Conservation (phyloP, 2,888 invertebrate species). For the Patella caerulea region DNA sequence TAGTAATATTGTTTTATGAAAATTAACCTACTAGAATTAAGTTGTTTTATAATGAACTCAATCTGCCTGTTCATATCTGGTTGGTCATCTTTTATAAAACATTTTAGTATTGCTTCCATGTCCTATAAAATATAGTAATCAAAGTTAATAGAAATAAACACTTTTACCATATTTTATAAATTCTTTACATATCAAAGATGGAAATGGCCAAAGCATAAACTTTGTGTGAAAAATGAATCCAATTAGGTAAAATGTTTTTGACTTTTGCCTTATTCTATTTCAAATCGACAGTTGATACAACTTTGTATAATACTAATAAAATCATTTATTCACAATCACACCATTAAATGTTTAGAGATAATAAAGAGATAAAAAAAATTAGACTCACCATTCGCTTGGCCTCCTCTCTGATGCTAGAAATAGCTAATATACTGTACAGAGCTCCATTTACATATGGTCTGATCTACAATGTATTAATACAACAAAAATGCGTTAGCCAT, state of each 20-base stretch:
- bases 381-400: conserved; percentile 72
- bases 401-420: conserved; percentile 73
- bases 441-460: conserved; percentile 75
- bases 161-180: neutral
- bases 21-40: conserved; percentile 65
- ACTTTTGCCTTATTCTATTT: too few species aligned
- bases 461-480: conserved; percentile 65
- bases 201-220: neutral
- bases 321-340: too few species aligned
- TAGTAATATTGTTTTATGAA: too few species aligned
- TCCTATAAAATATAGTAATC: conserved; percentile 54
- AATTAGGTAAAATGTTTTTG: too few species aligned
- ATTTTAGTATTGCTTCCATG: conserved; percentile 71
- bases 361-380: neutral
- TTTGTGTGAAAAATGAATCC: too few species aligned
- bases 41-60: conserved; percentile 72
- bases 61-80: conserved; percentile 72
- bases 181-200: neutral
- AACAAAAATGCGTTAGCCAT: too few species aligned
- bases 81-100: conserved; percentile 69
- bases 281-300: too few species aligned
- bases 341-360: too few species aligned
- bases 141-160: neutral
- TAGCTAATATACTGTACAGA: conserved; percentile 74
- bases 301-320: too few species aligned